phyloP scores from a whole-genome alignment of 2,888 invertebrate genomes.

The Mantis religiosa region DNA sequence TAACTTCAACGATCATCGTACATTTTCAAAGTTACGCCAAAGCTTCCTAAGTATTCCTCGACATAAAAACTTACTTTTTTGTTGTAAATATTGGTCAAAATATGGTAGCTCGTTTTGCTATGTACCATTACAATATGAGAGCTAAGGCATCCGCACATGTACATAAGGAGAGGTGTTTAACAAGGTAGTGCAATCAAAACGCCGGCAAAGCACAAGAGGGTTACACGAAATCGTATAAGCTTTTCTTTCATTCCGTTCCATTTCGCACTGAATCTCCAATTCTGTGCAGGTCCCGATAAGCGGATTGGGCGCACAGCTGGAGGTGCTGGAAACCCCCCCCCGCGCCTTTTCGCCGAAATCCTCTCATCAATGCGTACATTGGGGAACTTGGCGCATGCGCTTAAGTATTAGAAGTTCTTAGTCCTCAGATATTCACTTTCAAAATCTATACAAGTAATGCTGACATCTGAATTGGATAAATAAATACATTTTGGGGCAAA shows the following conservation, averaged over 20 bases:
- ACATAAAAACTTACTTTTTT: too few relatives aligned
- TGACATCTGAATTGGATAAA: too few relatives aligned
- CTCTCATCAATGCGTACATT: background rate
- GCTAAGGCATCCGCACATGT: too few relatives aligned
- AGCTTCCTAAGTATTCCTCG: too few relatives aligned
- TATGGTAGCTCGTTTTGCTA: too few relatives aligned
- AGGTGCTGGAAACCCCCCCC: background rate
- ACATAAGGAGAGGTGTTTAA: too few relatives aligned
- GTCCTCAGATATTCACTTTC: background rate
- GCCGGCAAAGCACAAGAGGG: background rate
- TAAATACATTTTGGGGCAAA: too few relatives aligned
- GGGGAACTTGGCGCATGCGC: background rate
- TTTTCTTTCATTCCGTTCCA: constrained; percentile 22
- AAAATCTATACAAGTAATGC: background rate
- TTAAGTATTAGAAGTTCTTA: background rate
- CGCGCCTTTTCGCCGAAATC: background rate
- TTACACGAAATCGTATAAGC: constrained; percentile 20
- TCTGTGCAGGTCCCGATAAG: constrained; percentile 28
- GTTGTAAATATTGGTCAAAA: too few relatives aligned
- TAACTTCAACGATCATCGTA: too few relatives aligned
- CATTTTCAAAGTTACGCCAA: too few relatives aligned
- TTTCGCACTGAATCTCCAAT: constrained; percentile 25
- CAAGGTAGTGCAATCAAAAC: too few relatives aligned
- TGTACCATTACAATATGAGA: too few relatives aligned
- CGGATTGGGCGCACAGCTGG: constrained; percentile 22